Evolutionary conservation across 2,797 vertebrate species (phyloP).

Genomic region (Poecilia gillii): DNA sequence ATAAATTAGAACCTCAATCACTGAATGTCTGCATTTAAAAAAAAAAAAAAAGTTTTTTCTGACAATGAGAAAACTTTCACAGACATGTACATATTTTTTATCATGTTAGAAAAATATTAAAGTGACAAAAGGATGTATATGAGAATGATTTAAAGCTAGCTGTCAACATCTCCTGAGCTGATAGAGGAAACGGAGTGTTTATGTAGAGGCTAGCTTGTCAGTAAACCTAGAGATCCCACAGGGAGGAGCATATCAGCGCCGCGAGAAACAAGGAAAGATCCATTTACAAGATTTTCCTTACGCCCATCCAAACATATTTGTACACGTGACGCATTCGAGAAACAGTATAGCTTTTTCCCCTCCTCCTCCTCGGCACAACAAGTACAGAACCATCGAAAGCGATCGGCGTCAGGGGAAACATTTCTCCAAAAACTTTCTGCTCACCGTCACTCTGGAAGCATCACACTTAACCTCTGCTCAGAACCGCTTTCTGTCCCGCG

Average conservation of each 20-base stretch:
- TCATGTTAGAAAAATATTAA: not conserved
- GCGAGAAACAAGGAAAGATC: slow-evolving; percentile 70
- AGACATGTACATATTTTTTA: slow-evolving; percentile 15
- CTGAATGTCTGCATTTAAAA: not conserved
- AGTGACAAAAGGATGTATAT: not conserved
- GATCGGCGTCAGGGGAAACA: slow-evolving; percentile 51
- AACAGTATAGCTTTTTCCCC: slow-evolving; percentile 15
- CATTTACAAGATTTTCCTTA: slow-evolving; percentile 60
- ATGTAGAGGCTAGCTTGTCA: slow-evolving; percentile 63
- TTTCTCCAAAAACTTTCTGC: slow-evolving; percentile 43
- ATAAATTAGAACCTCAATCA: slow-evolving; percentile 55
- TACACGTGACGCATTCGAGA: slow-evolving; percentile 38
- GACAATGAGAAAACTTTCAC: slow-evolving; percentile 72
- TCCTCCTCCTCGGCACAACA: slow-evolving; percentile 39
- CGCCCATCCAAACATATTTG: slow-evolving; percentile 54
- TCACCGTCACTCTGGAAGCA: slow-evolving; percentile 50
- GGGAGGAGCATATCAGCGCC: slow-evolving; percentile 64
- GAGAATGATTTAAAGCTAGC: slow-evolving; percentile 47
- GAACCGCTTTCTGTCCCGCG: slow-evolving; percentile 70
- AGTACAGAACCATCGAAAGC: slow-evolving; percentile 55
- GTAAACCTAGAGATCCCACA: slow-evolving; percentile 67
- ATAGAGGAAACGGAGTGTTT: slow-evolving; percentile 77
- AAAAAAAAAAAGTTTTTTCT: slow-evolving; percentile 35
- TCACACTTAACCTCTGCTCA: slow-evolving; percentile 68
- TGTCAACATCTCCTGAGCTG: slow-evolving; percentile 68